phyloP scores from a whole-genome alignment of 2,113 vertebrate genomes.

The Mormyrus lacerda region DNA sequence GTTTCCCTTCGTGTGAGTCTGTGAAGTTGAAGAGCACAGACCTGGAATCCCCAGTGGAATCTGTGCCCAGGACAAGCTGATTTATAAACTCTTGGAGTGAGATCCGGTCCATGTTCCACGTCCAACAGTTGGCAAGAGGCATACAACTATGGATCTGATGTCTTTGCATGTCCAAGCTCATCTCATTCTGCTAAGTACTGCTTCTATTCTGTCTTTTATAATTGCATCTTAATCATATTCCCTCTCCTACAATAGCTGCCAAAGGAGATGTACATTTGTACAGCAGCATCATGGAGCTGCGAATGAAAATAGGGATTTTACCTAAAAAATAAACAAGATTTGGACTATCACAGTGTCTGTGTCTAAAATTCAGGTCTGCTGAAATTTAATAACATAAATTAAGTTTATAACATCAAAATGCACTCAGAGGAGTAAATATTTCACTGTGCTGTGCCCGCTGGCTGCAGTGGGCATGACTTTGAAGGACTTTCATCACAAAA shows the following conservation, averaged over 20 bases:
- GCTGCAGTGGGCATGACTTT: conserved; percentile 42
- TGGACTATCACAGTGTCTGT: background rate
- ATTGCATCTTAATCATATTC: background rate
- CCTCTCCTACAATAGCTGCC: background rate
- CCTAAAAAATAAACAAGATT: background rate
- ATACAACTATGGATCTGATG: background rate
- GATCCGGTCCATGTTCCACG: background rate
- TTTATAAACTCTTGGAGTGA: background rate
- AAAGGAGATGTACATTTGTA: background rate
- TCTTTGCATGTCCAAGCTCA: background rate
- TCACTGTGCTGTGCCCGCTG: conserved; percentile 49
- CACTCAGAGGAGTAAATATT: conserved; percentile 57
- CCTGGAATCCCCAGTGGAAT: background rate
- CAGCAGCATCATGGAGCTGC: background rate
- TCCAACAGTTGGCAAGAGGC: background rate
- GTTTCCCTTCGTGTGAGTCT: background rate
- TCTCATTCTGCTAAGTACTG: background rate
- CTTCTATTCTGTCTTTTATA: background rate
- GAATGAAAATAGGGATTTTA: background rate
- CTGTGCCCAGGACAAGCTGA: background rate
- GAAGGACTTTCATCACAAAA: conserved; percentile 38
- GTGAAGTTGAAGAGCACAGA: background rate
- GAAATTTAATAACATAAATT: conserved; percentile 35
- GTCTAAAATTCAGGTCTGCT: conserved; percentile 30
- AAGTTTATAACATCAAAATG: conserved; percentile 51